Evolutionary conservation across 2,113 vertebrate species (phyloP), one percentile per base, ranked within the genome.

Genomic region (Picathartes gymnocephalus): DNA sequence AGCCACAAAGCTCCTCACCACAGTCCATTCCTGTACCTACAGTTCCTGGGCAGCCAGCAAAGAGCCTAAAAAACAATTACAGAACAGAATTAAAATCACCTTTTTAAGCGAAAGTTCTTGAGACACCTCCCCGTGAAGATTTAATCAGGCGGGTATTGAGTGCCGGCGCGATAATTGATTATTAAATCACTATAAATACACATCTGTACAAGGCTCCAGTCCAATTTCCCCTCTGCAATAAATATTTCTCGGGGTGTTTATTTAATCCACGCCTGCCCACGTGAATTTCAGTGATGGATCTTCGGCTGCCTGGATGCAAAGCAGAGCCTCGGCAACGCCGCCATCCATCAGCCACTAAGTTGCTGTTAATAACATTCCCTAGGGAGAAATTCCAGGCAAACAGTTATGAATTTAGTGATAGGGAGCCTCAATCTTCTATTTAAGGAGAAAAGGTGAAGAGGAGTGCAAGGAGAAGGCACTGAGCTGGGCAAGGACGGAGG

Each of bases 281-380:
- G 84, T 92, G 95, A 90, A 96, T 97, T 96, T 96, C 58, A 86
- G 95, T 96, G 96, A 96, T 97, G 93, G 64, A 70, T 97, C 94
- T 96, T 94, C 74, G 51, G 92, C 76, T 97, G 93, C 85, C 94
- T 74, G 94, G 94, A 95, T 97, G 92, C 96, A 98, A 98, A 96
- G 51, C 95, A 95, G 94, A 97, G 95, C 92, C 84, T 92, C 33
- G 31, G 86, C 92, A 94, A 58, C 33, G 84, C 27, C 65, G 57
- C 86, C 96, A 97, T 98, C 97, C 97, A 96, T 98, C 96, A 98
- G 92, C 53, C 60, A 42, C 93, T 97, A 98, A 98, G 95, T 90
- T 97, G 95, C 89, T 96, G 91, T 93, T 98, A 98, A 98, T 97
- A 97, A 96, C 85, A n/a, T 97, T 97, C 95, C 96, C 92, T 7